Evolutionary conservation across 2,113 vertebrate genomes (phyloP).

Genomic region (Tamias sibiricus): DNA sequence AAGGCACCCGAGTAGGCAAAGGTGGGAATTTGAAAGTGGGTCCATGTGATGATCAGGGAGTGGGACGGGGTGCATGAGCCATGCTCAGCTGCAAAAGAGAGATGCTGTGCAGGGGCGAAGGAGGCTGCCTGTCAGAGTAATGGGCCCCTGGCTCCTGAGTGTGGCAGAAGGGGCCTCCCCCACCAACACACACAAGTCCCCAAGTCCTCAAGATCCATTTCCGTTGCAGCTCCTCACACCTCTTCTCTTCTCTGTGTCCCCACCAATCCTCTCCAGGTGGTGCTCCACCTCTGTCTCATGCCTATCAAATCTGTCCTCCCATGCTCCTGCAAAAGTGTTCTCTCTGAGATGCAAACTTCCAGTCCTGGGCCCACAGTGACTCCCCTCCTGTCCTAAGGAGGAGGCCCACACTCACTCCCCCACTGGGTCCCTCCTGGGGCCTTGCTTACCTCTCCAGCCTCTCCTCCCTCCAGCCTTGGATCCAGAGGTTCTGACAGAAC

Average conservation of each 20-base stretch:
- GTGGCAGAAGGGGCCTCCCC: not conserved
- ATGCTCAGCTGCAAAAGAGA: not conserved
- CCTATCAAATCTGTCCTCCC: not conserved
- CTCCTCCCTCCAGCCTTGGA: not conserved
- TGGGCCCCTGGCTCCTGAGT: not conserved
- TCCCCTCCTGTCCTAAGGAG: not conserved
- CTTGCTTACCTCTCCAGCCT: not conserved
- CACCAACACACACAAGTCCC: not conserved
- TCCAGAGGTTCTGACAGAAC: not conserved
- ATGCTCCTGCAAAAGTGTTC: not conserved
- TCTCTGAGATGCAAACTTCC: not conserved
- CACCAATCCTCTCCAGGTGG: not conserved
- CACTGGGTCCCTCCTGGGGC: not conserved
- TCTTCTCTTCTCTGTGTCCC: not conserved
- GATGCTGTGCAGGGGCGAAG: not conserved
- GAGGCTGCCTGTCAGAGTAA: not conserved
- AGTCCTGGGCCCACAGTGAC: not conserved
- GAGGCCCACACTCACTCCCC: not conserved
- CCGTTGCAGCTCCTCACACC: accelerated
- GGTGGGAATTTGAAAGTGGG: not conserved
- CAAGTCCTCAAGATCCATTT: not conserved
- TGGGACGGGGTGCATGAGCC: not conserved
- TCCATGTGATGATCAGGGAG: not conserved
- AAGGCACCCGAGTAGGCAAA: not conserved
- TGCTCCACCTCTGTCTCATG: not conserved